phyloP scores from a whole-genome alignment of 2,113 vertebrate genomes.

The Chionis minor region DNA sequence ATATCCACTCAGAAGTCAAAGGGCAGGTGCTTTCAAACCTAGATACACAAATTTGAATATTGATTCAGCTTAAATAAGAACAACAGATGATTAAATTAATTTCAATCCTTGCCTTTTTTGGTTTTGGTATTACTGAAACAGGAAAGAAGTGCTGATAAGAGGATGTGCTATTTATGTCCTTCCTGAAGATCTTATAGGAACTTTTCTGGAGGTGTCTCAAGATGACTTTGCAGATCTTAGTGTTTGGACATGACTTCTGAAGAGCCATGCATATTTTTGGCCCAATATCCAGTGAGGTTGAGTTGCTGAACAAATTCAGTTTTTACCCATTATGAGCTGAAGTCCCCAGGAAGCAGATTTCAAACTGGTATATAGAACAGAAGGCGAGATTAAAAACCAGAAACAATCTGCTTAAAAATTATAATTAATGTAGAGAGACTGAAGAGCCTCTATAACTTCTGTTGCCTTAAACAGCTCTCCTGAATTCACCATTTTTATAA shows the following conservation, averaged over 20 bases:
- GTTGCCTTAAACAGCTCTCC: neutral
- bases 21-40: neutral
- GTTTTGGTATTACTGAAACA: neutral
- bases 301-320: neutral
- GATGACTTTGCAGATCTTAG: neutral
- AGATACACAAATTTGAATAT: neutral
- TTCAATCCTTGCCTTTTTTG: neutral
- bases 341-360: conserved; percentile 20
- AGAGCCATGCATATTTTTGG: neutral
- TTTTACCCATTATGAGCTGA: neutral
- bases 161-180: neutral
- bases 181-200: neutral
- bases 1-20: neutral
- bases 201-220: neutral
- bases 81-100: neutral
- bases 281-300: neutral
- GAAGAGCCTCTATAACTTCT: neutral
- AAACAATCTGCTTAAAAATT: neutral
- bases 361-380: neutral
- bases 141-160: neutral
- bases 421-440: neutral
- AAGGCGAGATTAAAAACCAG: neutral
- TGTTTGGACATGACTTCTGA: neutral
- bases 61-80: conserved; percentile 12
- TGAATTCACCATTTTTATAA: neutral